These are phyloP conservation scores for Podarcis lilfordi DNA, from an alignment of 2,797 vertebrate genomes.

Conservation along the genomic window DNA sequence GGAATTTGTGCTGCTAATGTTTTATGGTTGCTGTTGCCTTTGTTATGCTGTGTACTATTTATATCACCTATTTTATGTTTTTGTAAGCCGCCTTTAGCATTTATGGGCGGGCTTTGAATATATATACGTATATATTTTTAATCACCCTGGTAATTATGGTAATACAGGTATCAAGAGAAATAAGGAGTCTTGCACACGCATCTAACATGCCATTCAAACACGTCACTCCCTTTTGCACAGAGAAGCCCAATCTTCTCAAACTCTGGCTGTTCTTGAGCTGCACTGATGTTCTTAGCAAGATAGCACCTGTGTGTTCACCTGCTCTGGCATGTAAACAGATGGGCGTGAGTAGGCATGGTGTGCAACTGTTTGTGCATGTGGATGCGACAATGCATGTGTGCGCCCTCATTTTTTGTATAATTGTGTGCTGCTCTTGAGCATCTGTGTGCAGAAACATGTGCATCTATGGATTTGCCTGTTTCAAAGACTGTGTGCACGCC, in stretches of 20 bases:
- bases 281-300: background rate
- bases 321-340: background rate
- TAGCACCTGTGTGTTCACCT: background rate
- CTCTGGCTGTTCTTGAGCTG: background rate
- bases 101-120: background rate
- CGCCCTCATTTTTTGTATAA: background rate
- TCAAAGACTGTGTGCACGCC: background rate
- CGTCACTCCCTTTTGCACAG: background rate
- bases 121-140: background rate
- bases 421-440: background rate
- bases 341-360: background rate
- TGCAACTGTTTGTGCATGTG: background rate
- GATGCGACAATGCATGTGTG: background rate
- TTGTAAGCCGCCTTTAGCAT: background rate
- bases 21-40: background rate
- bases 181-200: background rate
- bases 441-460: background rate
- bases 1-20: slow-evolving; percentile 6
- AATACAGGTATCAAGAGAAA: background rate
- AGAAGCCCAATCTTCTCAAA: background rate
- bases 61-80: background rate
- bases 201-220: background rate
- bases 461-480: background rate
- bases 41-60: background rate
- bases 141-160: no score